Evolutionary conservation across 1,140 invertebrate genomes (phyloP).

Genomic region (Hyles vespertilio): DNA sequence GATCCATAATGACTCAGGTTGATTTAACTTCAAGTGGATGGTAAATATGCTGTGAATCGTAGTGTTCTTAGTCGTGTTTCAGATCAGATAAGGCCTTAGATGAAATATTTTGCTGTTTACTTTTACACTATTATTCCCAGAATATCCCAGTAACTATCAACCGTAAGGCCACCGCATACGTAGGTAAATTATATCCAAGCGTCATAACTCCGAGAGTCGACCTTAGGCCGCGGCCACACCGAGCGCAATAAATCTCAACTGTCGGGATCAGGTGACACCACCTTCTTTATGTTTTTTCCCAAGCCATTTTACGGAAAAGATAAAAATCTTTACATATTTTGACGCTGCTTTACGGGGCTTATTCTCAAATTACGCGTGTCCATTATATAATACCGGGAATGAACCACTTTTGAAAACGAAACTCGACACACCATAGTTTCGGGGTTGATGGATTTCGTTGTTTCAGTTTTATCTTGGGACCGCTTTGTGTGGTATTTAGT

Average conservation of each 20-base stretch:
- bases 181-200: constrained; percentile 66
- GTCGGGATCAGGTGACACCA: constrained; percentile 75
- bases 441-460: constrained; percentile 25
- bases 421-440: constrained; percentile 4
- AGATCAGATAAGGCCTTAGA: too few relatives aligned
- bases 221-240: constrained; percentile 68
- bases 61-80: too few relatives aligned
- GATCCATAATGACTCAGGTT: too few relatives aligned
- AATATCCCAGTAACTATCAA: too few relatives aligned
- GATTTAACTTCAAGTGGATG: too few relatives aligned
- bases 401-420: constrained; percentile 23
- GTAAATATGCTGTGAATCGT: too few relatives aligned
- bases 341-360: constrained; percentile 67
- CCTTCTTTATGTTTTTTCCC: constrained; percentile 78
- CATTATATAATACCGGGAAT: constrained; percentile 69
- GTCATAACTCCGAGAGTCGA: constrained; percentile 61
- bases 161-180: constrained; percentile 10
- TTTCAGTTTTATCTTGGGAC: too few relatives aligned
- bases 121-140: too few relatives aligned
- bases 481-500: too few relatives aligned
- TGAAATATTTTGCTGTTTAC: too few relatives aligned
- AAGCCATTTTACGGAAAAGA: constrained; percentile 76
- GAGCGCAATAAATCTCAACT: constrained; percentile 66
- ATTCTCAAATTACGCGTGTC: constrained; percentile 73
- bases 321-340: constrained; percentile 77